Evolutionary conservation across 2,888 invertebrate genomes (phyloP), one percentile per base, ranked within the genome.

Genomic region (Dicyrtomina minuta): DNA sequence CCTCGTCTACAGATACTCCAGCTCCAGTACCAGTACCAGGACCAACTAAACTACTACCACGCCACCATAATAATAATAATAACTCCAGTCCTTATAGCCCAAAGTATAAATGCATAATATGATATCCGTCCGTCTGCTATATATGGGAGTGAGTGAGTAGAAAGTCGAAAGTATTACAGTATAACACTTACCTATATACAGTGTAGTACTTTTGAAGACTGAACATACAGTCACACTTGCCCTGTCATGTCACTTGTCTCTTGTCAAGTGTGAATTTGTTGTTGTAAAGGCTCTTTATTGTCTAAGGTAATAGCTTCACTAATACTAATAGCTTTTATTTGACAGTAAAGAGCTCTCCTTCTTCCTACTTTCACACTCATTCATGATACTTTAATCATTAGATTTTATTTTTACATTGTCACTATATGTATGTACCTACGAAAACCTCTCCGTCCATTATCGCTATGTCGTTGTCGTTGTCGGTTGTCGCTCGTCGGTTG

Each of bases 221-320:
- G 33, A 65, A 41, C 61, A 59, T 44, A 64, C 43, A 66, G 70
- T 70, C 70, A 70, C 70, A 70, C 70, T 66, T 66, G 65, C 65
- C 69, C 46, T 69, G 69, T 69, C 70, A 65, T 70, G 59, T 60
- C 70, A 60, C 33, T n/a, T 70, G 70, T 69, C 58, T 43, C 65
- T 65, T 55, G 65, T 55, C 55, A 65, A 65, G 65, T 55, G 65
- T 65, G 65, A 65, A 65, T 65, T 65, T 55, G 55, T 65, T 65
- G 65, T 65, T 65, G 43, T 43, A 65, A 65, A 65, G 65, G 65
- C 41, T 55, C 55, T 65, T 65, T 65, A 65, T 65, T 65, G 65
- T 65, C 56, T 65, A 65, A 65, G 56, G 65, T 53, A 65, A 65
- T 65, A 65, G 65, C 53, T 64, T 64, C 41, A 49, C 53, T 64